Evolutionary conservation across 2,113 vertebrate species (phyloP).

Genomic region (Psophia crepitans): DNA sequence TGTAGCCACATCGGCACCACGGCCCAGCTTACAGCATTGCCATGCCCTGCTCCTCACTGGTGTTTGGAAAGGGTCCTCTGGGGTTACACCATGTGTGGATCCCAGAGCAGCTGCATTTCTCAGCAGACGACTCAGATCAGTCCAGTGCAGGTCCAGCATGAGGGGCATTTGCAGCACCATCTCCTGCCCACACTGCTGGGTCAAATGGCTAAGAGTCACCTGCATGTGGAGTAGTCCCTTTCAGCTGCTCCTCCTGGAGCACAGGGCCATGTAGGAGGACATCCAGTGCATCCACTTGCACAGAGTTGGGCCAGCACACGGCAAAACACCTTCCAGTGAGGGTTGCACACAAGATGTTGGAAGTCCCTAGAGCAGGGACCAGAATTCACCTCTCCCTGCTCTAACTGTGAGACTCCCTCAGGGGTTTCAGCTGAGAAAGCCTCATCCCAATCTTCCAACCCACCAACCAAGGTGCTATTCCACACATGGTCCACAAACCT

Average conservation of each 20-base stretch:
- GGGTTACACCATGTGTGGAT: background rate
- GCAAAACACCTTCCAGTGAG: background rate
- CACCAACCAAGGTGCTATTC: background rate
- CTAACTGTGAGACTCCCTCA: background rate
- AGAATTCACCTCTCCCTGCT: background rate
- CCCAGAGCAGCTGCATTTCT: background rate
- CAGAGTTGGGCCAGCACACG: background rate
- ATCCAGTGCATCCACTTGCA: background rate
- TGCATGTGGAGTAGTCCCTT: rapidly evolving
- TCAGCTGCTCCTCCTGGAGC: background rate
- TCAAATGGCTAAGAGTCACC: background rate
- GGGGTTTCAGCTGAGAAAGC: background rate
- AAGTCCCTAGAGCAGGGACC: background rate
- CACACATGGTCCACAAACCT: background rate
- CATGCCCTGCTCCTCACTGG: background rate
- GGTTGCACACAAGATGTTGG: background rate
- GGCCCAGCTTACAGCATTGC: background rate
- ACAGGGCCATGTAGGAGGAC: background rate
- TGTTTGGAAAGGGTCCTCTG: background rate
- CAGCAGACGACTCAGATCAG: background rate
- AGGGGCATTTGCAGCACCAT: background rate
- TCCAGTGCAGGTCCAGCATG: background rate
- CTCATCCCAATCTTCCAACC: background rate
- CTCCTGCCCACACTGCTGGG: background rate
- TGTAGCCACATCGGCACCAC: background rate